phyloP scores from a whole-genome alignment of 2,797 vertebrate species.

The Anguilla marmorata region DNA sequence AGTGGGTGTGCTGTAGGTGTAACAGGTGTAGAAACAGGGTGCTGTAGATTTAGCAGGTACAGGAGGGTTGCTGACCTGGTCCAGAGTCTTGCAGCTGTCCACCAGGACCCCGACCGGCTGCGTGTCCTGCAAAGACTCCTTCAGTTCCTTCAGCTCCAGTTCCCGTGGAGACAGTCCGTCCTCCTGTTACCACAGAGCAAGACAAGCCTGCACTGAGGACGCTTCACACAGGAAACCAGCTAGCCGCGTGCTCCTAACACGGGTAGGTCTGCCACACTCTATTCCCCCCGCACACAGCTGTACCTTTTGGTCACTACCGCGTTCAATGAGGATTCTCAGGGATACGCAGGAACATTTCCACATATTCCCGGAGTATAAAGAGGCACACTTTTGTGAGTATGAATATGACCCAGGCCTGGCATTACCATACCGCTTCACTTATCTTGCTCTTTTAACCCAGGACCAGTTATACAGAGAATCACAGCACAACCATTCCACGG shows the following conservation, averaged over 20 bases:
- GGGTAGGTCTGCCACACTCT: background rate
- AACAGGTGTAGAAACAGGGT: background rate
- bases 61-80: constrained; percentile 76
- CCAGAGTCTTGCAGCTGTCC: constrained; percentile 89
- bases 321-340: too few relatives aligned
- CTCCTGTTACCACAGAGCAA: constrained; percentile 65
- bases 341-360: background rate
- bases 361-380: background rate
- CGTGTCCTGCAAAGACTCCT: constrained; percentile 90
- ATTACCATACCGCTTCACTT: background rate
- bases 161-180: constrained; percentile 77
- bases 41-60: background rate
- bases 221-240: background rate
- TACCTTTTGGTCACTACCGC: background rate
- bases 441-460: background rate
- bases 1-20: background rate
- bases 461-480: background rate
- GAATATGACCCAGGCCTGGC: background rate
- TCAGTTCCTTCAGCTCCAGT: constrained; percentile 86
- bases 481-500: background rate
- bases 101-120: constrained; percentile 94
- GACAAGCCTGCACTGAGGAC: background rate
- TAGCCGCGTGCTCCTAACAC: background rate
- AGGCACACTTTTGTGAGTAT: background rate
- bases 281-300: background rate